Conservation (phyloP, 2,113 vertebrate genomes). For the Dipodomys stephensi region DNA sequence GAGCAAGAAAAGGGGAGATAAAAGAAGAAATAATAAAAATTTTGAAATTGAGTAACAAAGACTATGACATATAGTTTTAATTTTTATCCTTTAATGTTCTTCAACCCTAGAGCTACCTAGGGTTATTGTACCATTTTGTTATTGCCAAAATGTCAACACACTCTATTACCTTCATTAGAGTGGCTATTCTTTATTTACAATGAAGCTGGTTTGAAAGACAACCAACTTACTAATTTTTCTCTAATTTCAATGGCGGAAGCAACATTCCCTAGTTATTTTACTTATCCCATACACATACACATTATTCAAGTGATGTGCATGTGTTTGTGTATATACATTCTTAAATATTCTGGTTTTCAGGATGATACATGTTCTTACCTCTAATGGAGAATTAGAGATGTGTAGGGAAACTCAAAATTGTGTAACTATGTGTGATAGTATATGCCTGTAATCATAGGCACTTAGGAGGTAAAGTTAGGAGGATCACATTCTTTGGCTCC, state of each 20-base stretch:
- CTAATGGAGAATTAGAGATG: neutral
- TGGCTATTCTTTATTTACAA: neutral
- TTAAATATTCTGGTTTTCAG: neutral
- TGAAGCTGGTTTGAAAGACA: neutral
- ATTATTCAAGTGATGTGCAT: neutral
- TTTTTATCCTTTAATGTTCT: slow-evolving; percentile 5
- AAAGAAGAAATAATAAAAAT: neutral
- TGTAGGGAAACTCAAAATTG: neutral
- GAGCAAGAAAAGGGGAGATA: neutral
- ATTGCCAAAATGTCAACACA: neutral
- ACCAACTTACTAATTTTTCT: neutral
- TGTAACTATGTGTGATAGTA: too few relatives aligned
- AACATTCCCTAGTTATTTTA: neutral
- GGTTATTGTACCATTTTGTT: neutral
- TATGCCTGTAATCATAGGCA: too few relatives aligned
- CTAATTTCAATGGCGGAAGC: neutral
- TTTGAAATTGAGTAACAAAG: neutral
- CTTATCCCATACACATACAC: neutral
- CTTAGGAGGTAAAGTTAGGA: too few relatives aligned
- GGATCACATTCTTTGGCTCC: too few relatives aligned
- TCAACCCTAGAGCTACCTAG: neutral
- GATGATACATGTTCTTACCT: neutral
- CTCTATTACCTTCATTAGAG: neutral
- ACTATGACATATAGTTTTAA: neutral
- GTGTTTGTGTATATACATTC: neutral